Percentiles rank a stretch among this genome's conserved stretches.
These are phyloP conservation scores for Xenops minutus DNA, from an alignment of 2,797 vertebrate species.

Conservation along the genomic window DNA sequence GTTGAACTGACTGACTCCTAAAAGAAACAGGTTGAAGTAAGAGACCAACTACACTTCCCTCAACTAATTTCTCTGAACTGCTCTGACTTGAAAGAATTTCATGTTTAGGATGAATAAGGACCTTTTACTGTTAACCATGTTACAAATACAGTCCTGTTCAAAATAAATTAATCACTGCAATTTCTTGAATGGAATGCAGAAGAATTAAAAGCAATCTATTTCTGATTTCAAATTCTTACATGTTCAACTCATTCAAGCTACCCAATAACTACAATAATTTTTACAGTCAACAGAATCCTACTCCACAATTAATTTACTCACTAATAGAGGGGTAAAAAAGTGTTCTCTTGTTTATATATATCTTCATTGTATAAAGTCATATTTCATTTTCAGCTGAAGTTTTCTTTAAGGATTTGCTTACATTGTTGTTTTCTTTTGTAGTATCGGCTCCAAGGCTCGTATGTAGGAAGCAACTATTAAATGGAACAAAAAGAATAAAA, in stretches of 20 bases:
- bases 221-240: neutral
- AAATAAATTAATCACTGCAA: too few species aligned
- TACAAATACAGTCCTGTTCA: neutral
- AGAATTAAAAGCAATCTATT: neutral
- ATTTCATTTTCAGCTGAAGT: neutral
- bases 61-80: neutral
- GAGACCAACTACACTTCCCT: neutral
- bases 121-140: neutral
- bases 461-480: neutral
- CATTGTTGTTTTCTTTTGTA: neutral
- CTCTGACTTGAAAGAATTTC: neutral
- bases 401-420: neutral
- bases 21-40: neutral
- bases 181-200: neutral
- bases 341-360: neutral
- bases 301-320: neutral
- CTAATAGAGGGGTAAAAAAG: fast-evolving
- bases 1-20: neutral
- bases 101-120: neutral
- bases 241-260: neutral
- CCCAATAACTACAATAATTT: neutral
- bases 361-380: neutral
- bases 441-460: neutral
- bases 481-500: neutral
- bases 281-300: neutral